Percentiles rank a stretch among this genome's conserved stretches.
Conservation (phyloP, 1,140 invertebrate genomes). For the Drosophila biarmipes region DNA sequence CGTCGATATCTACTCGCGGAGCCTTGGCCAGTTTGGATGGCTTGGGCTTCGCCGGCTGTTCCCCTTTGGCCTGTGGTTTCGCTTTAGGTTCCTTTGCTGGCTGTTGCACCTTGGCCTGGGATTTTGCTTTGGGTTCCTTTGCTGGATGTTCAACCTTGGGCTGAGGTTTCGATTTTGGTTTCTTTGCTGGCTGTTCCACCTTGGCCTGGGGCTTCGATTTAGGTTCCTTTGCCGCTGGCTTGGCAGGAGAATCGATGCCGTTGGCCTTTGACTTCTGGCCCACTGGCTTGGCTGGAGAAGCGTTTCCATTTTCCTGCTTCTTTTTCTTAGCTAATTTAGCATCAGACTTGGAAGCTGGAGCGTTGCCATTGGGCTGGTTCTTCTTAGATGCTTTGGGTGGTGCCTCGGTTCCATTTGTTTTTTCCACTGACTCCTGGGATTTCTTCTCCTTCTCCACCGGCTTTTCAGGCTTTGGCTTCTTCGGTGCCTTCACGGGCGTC, state of each 20-base stretch:
- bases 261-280: neutral
- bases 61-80: slow-evolving; percentile 1
- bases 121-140: slow-evolving; percentile 4
- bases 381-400: slow-evolving; percentile 1
- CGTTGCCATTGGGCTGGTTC: slow-evolving; percentile 4
- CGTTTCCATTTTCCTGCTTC: neutral
- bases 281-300: neutral
- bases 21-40: slow-evolving; percentile 15
- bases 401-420: slow-evolving; percentile 1
- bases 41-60: slow-evolving; percentile 18
- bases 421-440: neutral
- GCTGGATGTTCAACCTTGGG: neutral
- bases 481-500: slow-evolving; percentile 72
- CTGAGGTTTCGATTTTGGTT: no score
- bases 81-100: slow-evolving; percentile 1
- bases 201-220: no score
- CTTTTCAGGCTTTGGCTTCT: slow-evolving; percentile 56
- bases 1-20: slow-evolving; percentile 35
- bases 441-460: slow-evolving; percentile 20
- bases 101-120: slow-evolving; percentile 3
- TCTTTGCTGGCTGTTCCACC: no score
- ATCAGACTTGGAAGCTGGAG: neutral
- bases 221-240: slow-evolving; percentile 1
- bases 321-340: slow-evolving; percentile 1
- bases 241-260: neutral